These are phyloP conservation scores for Probaryconus sp. DNA, from an alignment of 1,140 invertebrate species.

Conservation along the genomic window DNA sequence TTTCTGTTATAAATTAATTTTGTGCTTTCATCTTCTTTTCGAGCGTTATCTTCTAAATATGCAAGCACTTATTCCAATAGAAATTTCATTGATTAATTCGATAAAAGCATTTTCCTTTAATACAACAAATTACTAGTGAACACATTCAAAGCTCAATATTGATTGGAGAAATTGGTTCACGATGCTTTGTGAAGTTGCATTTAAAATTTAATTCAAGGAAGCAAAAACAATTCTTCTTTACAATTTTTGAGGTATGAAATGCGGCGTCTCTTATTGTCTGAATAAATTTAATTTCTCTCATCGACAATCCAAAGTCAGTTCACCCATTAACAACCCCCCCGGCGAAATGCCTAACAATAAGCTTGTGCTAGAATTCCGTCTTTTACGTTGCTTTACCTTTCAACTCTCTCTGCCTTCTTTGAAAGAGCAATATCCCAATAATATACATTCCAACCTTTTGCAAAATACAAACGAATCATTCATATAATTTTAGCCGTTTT, in stretches of 20 bases:
- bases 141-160: slow-evolving; percentile 26
- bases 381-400: slow-evolving; percentile 53
- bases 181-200: slow-evolving; percentile 40
- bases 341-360: slow-evolving; percentile 60
- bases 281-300: slow-evolving; percentile 51
- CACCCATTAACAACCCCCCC: slow-evolving; percentile 48
- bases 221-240: slow-evolving; percentile 37
- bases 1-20: no score
- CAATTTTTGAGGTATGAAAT: slow-evolving; percentile 49
- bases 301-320: slow-evolving; percentile 50
- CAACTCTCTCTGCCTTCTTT: slow-evolving; percentile 42
- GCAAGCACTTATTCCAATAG: no score
- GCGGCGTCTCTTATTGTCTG: slow-evolving; percentile 34
- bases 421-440: slow-evolving; percentile 57
- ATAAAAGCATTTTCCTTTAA: slow-evolving; percentile 17
- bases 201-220: slow-evolving; percentile 47
- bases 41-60: no score
- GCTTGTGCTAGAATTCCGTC: slow-evolving; percentile 52
- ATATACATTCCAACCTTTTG: slow-evolving; percentile 41
- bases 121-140: background rate
- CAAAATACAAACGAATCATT: slow-evolving; percentile 49
- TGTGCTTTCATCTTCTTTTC: no score
- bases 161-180: slow-evolving; percentile 27
- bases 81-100: slow-evolving; percentile 8
- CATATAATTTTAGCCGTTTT: slow-evolving; percentile 18